phyloP scores from a whole-genome alignment of 2,888 invertebrate species.

The Pyrochroa serraticornis region DNA sequence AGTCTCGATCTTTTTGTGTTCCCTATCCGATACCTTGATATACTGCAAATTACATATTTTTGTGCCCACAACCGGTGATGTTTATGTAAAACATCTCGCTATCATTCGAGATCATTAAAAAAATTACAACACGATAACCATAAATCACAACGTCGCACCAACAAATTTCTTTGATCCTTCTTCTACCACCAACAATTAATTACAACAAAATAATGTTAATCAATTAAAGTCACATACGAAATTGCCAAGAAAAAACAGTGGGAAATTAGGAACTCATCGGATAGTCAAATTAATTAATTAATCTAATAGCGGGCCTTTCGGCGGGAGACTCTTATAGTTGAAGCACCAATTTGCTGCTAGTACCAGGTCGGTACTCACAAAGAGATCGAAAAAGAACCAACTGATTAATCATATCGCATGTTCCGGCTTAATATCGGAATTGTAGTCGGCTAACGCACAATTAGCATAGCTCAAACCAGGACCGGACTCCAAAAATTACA shows the following conservation, averaged over 20 bases:
- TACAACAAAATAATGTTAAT: slow-evolving; percentile 28
- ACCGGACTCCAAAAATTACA: neutral
- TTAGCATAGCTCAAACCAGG: slow-evolving; percentile 34
- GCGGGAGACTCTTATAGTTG: slow-evolving; percentile 24
- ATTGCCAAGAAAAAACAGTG: slow-evolving; percentile 30
- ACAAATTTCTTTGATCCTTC: slow-evolving; percentile 3
- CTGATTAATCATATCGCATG: slow-evolving; percentile 60
- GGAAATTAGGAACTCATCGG: slow-evolving; percentile 46
- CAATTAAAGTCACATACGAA: slow-evolving; percentile 29
- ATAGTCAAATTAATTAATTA: slow-evolving; percentile 47
- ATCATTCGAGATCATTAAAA: slow-evolving; percentile 7
- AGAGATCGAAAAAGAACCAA: slow-evolving; percentile 49
- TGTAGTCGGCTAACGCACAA: slow-evolving; percentile 40
- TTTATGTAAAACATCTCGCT: slow-evolving; percentile 12
- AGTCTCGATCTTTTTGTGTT: slow-evolving; percentile 29
- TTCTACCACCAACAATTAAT: slow-evolving; percentile 20
- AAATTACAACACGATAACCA: slow-evolving; percentile 4
- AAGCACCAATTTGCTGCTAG: slow-evolving; percentile 39
- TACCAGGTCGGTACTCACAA: slow-evolving; percentile 50
- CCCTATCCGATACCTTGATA: slow-evolving; percentile 37
- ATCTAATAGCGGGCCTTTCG: slow-evolving; percentile 29
- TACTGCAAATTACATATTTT: slow-evolving; percentile 47
- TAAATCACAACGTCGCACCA: slow-evolving; percentile 20
- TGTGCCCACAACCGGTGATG: slow-evolving; percentile 13
- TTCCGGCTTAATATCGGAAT: slow-evolving; percentile 45